Conservation (phyloP, 2,797 vertebrate genomes). For the Spinus pinus region DNA sequence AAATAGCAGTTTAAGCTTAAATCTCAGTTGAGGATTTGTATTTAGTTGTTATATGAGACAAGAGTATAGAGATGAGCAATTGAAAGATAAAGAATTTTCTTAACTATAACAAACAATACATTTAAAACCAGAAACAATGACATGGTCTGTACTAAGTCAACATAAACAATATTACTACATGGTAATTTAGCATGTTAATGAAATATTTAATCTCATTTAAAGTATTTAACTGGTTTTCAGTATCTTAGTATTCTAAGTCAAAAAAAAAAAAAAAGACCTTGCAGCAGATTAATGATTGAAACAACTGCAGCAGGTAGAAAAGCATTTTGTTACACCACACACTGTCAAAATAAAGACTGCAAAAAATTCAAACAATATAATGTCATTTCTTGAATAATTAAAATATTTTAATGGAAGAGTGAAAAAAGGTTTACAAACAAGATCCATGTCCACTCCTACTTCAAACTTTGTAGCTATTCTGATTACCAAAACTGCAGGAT, state of each 20-base stretch:
- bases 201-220: background rate
- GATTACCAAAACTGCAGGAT: background rate
- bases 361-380: background rate
- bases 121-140: background rate
- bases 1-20: background rate
- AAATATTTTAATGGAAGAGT: background rate
- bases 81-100: background rate
- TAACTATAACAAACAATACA: background rate
- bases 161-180: background rate
- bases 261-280: background rate
- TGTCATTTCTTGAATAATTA: background rate
- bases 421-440: background rate
- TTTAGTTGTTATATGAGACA: background rate
- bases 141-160: background rate
- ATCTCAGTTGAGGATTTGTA: background rate
- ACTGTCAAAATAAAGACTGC: background rate
- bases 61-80: background rate
- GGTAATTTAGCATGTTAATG: background rate
- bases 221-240: background rate
- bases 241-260: background rate
- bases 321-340: background rate
- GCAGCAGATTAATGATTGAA: background rate
- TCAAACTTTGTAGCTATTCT: background rate
- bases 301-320: background rate
- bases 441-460: background rate